Conservation (phyloP, 2,888 invertebrate genomes). For the Tanytarsus gracilentus region DNA sequence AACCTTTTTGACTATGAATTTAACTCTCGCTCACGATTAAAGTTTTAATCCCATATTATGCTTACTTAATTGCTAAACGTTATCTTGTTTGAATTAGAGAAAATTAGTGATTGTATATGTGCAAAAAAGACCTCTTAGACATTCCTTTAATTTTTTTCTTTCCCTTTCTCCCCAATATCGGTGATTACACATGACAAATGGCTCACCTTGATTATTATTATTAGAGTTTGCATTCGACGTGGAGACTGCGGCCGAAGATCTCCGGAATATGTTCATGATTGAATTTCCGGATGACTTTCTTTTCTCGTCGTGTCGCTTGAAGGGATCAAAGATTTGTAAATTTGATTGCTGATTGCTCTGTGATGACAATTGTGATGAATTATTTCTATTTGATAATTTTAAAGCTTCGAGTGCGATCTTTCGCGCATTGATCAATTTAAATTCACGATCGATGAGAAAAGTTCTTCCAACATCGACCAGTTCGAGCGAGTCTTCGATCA, state of each 20-base stretch:
- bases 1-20: too few relatives aligned
- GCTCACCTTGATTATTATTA: conserved; percentile 10
- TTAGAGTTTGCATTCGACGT: neutral
- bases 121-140: too few relatives aligned
- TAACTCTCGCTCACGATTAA: too few relatives aligned
- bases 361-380: conserved; percentile 40
- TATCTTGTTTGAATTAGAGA: too few relatives aligned
- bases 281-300: conserved; percentile 67
- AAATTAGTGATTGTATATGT: too few relatives aligned
- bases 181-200: too few relatives aligned
- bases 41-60: too few relatives aligned
- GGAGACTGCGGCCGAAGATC: conserved; percentile 38
- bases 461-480: conserved; percentile 69
- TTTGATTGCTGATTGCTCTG: conserved; percentile 41
- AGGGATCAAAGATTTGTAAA: conserved; percentile 46
- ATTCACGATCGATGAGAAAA: conserved; percentile 70
- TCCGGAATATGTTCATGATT: conserved; percentile 64
- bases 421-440: conserved; percentile 60
- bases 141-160: too few relatives aligned
- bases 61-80: too few relatives aligned
- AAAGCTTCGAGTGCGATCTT: conserved; percentile 50
- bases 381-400: conserved; percentile 33
- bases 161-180: too few relatives aligned
- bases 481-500: conserved; percentile 47
- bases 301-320: conserved; percentile 59